Evolutionary conservation across 2,113 vertebrate genomes (phyloP).

Genomic region (Microtus pennsylvanicus): DNA sequence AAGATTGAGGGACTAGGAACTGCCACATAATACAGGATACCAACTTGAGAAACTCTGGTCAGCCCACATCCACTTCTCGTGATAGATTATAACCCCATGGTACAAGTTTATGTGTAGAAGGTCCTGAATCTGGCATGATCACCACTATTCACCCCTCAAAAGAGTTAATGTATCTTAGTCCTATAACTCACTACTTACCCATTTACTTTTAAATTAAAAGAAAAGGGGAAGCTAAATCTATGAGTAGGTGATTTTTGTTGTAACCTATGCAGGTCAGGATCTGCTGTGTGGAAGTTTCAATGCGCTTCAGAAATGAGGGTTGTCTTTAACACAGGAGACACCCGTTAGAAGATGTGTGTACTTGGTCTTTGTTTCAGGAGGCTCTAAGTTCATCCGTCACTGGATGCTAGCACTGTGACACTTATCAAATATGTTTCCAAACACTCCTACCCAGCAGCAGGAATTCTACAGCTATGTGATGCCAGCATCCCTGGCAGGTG

Average conservation of each 20-base stretch:
- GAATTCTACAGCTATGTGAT: not conserved
- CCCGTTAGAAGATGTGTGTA: not conserved
- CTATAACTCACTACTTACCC: not conserved
- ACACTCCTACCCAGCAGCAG: not conserved
- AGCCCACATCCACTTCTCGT: too few species aligned
- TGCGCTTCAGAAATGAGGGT: not conserved
- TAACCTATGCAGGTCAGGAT: not conserved
- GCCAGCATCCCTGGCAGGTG: not conserved
- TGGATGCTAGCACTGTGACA: not conserved
- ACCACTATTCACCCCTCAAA: too few species aligned
- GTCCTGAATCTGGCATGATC: not conserved
- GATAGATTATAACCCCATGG: not conserved
- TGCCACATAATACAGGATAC: not conserved
- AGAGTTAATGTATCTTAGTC: not conserved
- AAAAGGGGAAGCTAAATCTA: not conserved
- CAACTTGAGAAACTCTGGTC: not conserved
- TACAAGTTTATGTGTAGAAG: not conserved
- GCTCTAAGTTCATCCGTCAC: not conserved
- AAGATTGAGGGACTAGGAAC: too few species aligned
- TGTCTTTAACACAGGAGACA: not conserved
- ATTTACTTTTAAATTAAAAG: not conserved
- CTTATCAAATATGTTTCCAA: not conserved
- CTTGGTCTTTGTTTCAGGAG: not conserved
- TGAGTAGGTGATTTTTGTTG: not conserved
- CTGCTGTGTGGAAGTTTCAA: not conserved